phyloP scores from a whole-genome alignment of 2,797 vertebrate species.

The Buceros bicornis region DNA sequence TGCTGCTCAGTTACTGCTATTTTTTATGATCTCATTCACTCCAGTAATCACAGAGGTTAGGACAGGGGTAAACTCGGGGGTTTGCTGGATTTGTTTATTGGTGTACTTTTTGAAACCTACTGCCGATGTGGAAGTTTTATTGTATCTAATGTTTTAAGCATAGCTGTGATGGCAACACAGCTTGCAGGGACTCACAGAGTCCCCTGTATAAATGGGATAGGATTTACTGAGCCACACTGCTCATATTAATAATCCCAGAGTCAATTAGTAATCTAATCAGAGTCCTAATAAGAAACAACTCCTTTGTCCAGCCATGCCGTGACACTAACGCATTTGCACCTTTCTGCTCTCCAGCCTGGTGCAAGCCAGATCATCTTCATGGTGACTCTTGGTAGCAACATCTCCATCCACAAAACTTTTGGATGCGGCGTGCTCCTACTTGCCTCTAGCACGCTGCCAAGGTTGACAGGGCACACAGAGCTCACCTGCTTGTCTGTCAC shows the following conservation, averaged over 20 bases:
- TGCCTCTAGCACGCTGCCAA: background rate
- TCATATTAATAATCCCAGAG: background rate
- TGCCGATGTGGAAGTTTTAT: background rate
- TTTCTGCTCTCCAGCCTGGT: background rate
- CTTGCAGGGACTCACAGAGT: background rate
- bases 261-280: background rate
- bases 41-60: background rate
- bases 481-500: background rate
- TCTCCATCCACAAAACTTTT: background rate
- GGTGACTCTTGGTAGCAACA: background rate
- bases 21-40: background rate
- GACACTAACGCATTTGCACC: accelerated
- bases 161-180: background rate
- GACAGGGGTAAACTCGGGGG: background rate
- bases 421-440: background rate
- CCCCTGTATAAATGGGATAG: background rate
- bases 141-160: background rate
- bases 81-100: background rate
- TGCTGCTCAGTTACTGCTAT: background rate
- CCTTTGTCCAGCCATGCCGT: background rate
- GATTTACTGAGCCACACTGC: background rate
- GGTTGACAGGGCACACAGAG: background rate
- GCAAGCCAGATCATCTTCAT: background rate
- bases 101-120: background rate
- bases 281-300: background rate